Evolutionary conservation across 2,888 invertebrate species (phyloP), one percentile per base, ranked within the genome.

Genomic region (Autographa gamma): DNA sequence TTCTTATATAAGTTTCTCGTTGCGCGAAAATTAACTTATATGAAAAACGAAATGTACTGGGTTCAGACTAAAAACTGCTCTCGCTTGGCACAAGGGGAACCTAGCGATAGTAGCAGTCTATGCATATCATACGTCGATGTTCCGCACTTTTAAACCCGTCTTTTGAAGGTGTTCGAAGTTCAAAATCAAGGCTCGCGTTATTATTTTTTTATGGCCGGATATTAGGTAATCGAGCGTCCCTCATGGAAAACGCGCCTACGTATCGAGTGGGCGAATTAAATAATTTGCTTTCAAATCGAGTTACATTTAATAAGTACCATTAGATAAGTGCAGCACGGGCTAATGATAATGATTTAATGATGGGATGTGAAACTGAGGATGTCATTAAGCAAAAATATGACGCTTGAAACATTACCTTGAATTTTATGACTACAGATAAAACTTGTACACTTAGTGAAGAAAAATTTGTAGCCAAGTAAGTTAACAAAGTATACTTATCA

Each of bases 281-380:
- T 79, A 63, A 74, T 77, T 77, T 48, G 59, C 84, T 74, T 75
- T 76, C 69, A 74, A 71, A 79, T 77, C 66, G 14, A 76, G 79
- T 77, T 81, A 66, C 73, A 77, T 83, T 73, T 74, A 74, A 79
- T 83, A 74, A 69, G 63, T 63, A 63, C 58, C 64, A 83, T 81
- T 76, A 81, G 63, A 81, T 73, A 72, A 82, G 69, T 72, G 74
- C 72, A 72, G 70, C 74, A 70, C 67, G 66, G 54, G 62, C 61
- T 74, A 77, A 83, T 83, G 69, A 81, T 83, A 71, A 83, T 83
- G 72, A 83, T 77, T 77, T 76, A 83, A 83, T 80, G 73, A 58
- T 77, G 65, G 74, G 82, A 75, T 76, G 74, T 79, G 71, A 79
- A 71, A 77, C 73, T 43, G 64, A 70, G 72, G 72, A 73, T 71